Conservation (phyloP, 2,113 vertebrate genomes). For the Saguinus midas region DNA sequence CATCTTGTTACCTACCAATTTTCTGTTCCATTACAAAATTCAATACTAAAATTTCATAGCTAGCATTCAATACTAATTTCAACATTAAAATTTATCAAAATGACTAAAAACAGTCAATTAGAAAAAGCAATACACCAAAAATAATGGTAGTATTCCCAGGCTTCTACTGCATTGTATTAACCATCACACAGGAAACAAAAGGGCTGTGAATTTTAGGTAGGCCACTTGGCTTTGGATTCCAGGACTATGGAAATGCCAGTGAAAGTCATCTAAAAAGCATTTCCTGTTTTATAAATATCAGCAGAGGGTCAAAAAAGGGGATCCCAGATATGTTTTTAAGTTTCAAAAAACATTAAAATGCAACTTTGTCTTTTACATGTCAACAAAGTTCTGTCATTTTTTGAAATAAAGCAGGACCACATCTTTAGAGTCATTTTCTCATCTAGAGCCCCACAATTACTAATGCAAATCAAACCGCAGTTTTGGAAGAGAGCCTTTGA, state of each 20-base stretch:
- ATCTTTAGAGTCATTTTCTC: constrained; percentile 33
- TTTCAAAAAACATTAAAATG: constrained; percentile 51
- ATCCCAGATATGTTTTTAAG: constrained; percentile 58
- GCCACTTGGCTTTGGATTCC: background rate
- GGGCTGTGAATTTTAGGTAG: background rate
- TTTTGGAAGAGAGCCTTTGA: constrained; percentile 77
- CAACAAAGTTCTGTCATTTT: constrained; percentile 61
- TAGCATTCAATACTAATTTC: background rate
- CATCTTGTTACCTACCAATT: background rate
- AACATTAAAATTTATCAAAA: constrained; percentile 50
- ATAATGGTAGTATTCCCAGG: background rate
- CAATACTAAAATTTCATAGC: constrained; percentile 22
- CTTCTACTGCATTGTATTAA: background rate
- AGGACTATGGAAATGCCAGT: background rate
- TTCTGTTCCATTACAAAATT: constrained; percentile 24
- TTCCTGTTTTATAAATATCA: constrained; percentile 43
- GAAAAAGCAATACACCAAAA: constrained; percentile 41
- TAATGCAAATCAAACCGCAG: constrained; percentile 71
- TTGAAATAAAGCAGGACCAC: constrained; percentile 50
- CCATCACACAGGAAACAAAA: background rate
- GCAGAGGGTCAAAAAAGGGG: constrained; percentile 53
- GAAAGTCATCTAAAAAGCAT: background rate
- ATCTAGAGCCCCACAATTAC: constrained; percentile 70
- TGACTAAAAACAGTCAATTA: constrained; percentile 40
- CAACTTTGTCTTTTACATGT: constrained; percentile 54